Conservation (phyloP, 2,113 vertebrate species). For the Atherinomorus stipes region DNA sequence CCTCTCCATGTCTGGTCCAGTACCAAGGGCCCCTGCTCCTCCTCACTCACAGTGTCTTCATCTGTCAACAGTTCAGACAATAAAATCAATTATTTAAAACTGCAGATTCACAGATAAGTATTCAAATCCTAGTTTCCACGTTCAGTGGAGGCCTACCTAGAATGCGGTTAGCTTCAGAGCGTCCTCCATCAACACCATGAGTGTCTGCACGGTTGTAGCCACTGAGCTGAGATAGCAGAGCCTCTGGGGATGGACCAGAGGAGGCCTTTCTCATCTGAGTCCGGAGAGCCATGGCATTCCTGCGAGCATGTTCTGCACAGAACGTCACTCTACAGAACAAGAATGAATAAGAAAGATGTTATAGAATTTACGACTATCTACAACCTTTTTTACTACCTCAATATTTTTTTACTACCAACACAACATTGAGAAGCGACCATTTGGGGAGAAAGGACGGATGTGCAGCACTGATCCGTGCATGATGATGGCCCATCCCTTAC, state of each 20-base stretch:
- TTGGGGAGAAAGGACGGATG: no score
- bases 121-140: neutral
- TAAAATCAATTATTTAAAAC: no score
- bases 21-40: constrained; percentile 90
- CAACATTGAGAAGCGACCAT: no score
- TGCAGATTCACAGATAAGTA: no score
- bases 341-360: neutral
- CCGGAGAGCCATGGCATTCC: constrained; percentile 90
- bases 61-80: constrained; percentile 76
- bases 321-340: constrained; percentile 83
- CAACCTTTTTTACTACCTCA: no score
- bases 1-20: constrained; percentile 98
- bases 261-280: constrained; percentile 91
- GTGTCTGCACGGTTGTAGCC: constrained; percentile 87
- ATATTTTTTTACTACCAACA: no score
- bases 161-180: constrained; percentile 90
- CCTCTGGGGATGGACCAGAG: constrained; percentile 86
- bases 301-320: constrained; percentile 92
- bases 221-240: constrained; percentile 92
- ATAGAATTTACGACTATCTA: no score
- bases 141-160: constrained; percentile 79
- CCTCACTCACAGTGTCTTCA: constrained; percentile 96
- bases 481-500: no score
- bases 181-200: constrained; percentile 82
- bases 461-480: no score